Evolutionary conservation across 2,113 vertebrate genomes (phyloP).

Genomic region (Rhynchopsitta pachyrhyncha): DNA sequence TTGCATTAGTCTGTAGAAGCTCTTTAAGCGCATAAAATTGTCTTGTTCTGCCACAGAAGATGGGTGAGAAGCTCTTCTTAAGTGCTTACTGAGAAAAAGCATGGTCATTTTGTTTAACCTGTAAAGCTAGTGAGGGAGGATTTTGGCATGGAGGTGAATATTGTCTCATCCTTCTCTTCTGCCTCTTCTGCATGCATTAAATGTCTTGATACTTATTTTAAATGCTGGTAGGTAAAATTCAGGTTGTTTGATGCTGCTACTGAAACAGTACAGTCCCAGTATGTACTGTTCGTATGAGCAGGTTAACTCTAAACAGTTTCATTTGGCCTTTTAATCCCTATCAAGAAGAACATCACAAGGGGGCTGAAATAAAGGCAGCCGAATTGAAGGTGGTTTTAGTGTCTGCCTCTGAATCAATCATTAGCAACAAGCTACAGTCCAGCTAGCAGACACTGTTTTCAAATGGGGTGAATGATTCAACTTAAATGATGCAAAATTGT

Average conservation of each 20-base stretch:
- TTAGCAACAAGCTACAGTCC: neutral
- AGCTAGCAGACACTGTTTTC: neutral
- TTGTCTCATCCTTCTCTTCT: neutral
- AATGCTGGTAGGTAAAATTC: neutral
- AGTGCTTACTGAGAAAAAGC: neutral
- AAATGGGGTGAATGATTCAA: neutral
- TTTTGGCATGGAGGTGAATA: neutral
- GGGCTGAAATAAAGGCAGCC: neutral
- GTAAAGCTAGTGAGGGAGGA: neutral
- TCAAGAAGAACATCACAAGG: neutral
- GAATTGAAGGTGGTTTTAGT: neutral
- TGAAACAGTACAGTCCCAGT: neutral
- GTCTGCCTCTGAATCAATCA: neutral
- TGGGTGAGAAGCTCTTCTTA: rapidly evolving
- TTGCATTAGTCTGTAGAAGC: neutral
- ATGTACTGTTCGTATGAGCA: neutral
- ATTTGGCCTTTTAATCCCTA: neutral
- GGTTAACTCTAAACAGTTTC: neutral
- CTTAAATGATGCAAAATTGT: neutral
- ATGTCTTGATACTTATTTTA: neutral
- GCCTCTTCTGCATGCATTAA: neutral
- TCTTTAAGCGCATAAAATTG: neutral
- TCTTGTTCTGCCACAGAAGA: neutral
- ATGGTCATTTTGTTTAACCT: neutral
- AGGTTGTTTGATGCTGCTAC: neutral